phyloP scores from a whole-genome alignment of 2,888 invertebrate species.

The Scrobipalpa costella region DNA sequence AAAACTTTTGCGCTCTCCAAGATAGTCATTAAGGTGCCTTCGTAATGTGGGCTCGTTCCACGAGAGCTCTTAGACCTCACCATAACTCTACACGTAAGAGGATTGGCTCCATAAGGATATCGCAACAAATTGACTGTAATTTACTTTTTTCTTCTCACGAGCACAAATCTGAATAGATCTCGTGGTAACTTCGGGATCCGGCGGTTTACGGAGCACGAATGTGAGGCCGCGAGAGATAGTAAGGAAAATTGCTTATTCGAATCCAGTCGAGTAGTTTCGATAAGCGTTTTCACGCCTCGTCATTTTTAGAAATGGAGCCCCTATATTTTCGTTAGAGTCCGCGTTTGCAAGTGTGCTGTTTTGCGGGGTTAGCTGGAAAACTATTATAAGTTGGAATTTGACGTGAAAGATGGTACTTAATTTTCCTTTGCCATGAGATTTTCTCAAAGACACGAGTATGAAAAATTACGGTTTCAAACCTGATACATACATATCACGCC shows the following conservation, averaged over 20 bases:
- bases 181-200: constrained; percentile 49
- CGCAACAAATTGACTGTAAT: constrained; percentile 76
- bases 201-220: constrained; percentile 65
- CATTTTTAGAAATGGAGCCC: constrained; percentile 41
- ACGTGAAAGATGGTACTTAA: background rate
- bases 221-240: constrained; percentile 43
- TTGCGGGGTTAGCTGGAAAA: constrained; percentile 10
- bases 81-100: constrained; percentile 63
- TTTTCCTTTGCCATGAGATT: too few species aligned
- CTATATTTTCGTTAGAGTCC: constrained; percentile 25
- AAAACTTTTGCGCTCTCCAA: constrained; percentile 65
- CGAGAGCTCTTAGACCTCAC: constrained; percentile 45
- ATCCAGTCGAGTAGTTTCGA: constrained; percentile 54
- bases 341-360: background rate
- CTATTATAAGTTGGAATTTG: constrained; percentile 13
- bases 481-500: too few species aligned
- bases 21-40: constrained; percentile 62
- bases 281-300: constrained; percentile 47
- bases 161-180: constrained; percentile 56
- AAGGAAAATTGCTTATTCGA: constrained; percentile 71
- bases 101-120: constrained; percentile 74
- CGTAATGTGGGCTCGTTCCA: constrained; percentile 48
- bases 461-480: too few species aligned
- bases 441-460: too few species aligned
- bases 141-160: constrained; percentile 76